Conservation (phyloP, 2,797 vertebrate genomes). For the Protonibea diacanthus region DNA sequence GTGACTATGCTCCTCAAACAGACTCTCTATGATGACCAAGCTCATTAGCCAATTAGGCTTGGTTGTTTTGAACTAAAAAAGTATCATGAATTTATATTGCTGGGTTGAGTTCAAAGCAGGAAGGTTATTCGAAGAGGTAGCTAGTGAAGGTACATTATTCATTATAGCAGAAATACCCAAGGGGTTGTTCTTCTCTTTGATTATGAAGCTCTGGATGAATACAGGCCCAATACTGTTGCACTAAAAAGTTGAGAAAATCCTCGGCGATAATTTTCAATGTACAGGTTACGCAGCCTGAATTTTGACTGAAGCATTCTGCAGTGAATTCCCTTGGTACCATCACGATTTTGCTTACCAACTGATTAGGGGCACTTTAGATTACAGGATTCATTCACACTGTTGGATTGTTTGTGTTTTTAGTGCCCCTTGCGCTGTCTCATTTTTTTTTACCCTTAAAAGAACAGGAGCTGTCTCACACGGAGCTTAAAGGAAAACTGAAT, state of each 20-base stretch:
- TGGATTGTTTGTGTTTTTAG: constrained; percentile 2
- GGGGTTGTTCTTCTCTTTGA: neutral
- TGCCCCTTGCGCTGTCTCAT: neutral
- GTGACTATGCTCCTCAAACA: neutral
- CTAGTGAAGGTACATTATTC: neutral
- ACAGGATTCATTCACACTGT: neutral
- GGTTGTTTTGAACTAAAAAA: neutral
- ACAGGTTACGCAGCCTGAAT: neutral
- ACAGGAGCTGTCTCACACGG: neutral
- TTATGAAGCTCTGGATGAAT: neutral
- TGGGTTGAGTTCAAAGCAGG: neutral
- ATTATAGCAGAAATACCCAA: neutral
- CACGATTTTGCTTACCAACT: neutral
- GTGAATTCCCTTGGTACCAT: neutral
- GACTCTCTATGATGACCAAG: neutral
- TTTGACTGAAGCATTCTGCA: neutral
- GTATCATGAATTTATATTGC: neutral
- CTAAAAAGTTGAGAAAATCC: neutral
- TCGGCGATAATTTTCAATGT: neutral
- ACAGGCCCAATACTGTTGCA: neutral
- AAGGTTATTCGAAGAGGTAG: neutral
- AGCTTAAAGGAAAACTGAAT: constrained; percentile 23
- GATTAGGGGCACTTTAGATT: neutral
- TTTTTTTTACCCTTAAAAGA: constrained; percentile 1
- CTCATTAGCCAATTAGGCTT: neutral